phyloP scores from a whole-genome alignment of 2,888 invertebrate species.

The Fabriciana adippe region DNA sequence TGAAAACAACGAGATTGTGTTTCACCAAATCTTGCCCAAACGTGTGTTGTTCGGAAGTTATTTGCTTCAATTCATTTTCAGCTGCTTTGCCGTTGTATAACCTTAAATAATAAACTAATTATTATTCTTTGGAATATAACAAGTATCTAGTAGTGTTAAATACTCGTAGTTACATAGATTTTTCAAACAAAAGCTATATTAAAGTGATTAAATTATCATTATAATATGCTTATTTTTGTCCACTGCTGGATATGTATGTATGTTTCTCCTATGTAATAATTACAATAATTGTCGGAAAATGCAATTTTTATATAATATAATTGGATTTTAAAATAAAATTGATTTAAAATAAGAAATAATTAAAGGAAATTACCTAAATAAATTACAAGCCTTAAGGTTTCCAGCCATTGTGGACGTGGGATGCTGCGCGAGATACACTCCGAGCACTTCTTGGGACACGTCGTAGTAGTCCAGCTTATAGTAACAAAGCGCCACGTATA shows the following conservation, averaged over 20 bases:
- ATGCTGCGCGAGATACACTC: slow-evolving; percentile 94
- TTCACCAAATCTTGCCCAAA: slow-evolving; percentile 96
- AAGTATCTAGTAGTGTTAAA: no score
- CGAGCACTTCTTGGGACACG: slow-evolving; percentile 98
- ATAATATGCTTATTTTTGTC: no score
- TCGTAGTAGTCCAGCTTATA: slow-evolving; percentile 99
- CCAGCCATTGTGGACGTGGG: slow-evolving; percentile 97
- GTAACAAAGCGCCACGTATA: slow-evolving; percentile 98
- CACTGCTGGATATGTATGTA: no score
- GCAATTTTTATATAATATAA: no score
- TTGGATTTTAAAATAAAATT: no score
- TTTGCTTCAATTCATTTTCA: slow-evolving; percentile 94
- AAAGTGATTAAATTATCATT: no score
- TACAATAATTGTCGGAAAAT: no score
- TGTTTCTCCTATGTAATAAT: no score
- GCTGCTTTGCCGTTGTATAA: slow-evolving; percentile 97
- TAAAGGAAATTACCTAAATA: slow-evolving; percentile 70
- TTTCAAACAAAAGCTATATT: neutral
- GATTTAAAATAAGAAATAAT: neutral
- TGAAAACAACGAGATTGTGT: slow-evolving; percentile 97
- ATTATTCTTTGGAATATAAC: neutral
- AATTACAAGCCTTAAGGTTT: slow-evolving; percentile 92
- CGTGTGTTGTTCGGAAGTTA: slow-evolving; percentile 86
- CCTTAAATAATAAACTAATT: slow-evolving; percentile 58
- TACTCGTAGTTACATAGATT: neutral